Evolutionary conservation across 2,113 vertebrate species (phyloP), one percentile per base, ranked within the genome.

Genomic region (Asarcornis scutulata): DNA sequence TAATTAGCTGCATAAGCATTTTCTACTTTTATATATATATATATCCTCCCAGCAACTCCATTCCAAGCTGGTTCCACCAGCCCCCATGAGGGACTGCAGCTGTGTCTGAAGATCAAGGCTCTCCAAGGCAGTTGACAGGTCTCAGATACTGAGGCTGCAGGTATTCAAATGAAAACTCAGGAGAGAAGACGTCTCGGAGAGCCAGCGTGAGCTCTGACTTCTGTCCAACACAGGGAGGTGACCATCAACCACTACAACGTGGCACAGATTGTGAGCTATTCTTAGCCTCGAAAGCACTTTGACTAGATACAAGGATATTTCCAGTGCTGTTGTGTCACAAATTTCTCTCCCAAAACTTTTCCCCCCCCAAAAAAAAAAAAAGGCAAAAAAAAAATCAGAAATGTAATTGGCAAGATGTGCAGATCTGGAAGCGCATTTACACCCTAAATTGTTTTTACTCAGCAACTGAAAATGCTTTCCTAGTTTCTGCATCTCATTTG

Each of bases 401-500:
- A 50, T 52, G 68, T 86, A 81, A 78, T 59, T 93, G 86, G 62
- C 73, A 94, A 68, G 69, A 86, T 96, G 12, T 64, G 81, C 74
- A 64, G 75, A 92, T 91, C 73, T 72, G 40, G 46, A 83, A 95
- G 59, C 74, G 64, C 75, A 71, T 91, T 95, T 96, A 92, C 92
- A 88, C 87, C 69, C 73, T 83, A 91, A 84, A 96, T 88, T 93
- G 93, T 91, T 96, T 97, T 98, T 96, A 95, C 89, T 95, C 63
- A 94, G 74, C 91, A 96, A 87, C 79, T 85, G 94, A 97, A 98
- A 95, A 83, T 92, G 91, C 62, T 94, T 96, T 88, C 92, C 75
- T 86, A 81, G 89, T 89, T 95, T 94, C 91, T 93, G 75, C 73
- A 85, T 95, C 96, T 94, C 94, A 96, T 93, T 92, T 96, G 84